phyloP scores from a whole-genome alignment of 2,888 invertebrate species.

The Brachypalpus laphriformis region DNA sequence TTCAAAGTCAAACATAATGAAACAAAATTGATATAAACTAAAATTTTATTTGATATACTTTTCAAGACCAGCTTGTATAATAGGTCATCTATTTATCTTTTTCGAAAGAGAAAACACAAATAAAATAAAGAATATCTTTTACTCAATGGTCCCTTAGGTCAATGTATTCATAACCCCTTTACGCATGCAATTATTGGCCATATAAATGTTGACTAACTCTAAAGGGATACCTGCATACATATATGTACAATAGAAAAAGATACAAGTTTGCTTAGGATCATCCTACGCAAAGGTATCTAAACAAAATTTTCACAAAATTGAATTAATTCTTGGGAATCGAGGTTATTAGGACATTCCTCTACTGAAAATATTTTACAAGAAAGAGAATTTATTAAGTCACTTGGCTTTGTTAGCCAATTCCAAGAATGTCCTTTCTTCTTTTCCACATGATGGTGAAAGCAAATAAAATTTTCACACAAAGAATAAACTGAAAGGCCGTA shows the following conservation, averaged over 20 bases:
- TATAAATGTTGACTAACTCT: background rate
- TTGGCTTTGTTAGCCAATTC: background rate
- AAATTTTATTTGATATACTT: slow-evolving; percentile 4
- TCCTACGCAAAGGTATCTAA: background rate
- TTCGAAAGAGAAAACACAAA: background rate
- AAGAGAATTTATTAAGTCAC: background rate
- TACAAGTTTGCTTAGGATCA: slow-evolving; percentile 1
- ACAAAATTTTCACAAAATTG: slow-evolving; percentile 4
- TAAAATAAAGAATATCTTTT: background rate
- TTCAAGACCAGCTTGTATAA: background rate
- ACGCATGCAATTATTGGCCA: slow-evolving; percentile 5
- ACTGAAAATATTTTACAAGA: background rate
- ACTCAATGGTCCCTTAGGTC: background rate
- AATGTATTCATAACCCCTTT: slow-evolving; percentile 13
- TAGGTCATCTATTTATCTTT: slow-evolving; percentile 8
- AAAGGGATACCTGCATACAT: background rate
- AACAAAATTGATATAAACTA: slow-evolving; percentile 25
- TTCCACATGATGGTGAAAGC: background rate
- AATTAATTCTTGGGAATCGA: background rate
- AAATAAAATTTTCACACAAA: background rate
- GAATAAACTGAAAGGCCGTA: background rate
- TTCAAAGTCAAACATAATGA: slow-evolving; percentile 7
- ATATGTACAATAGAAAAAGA: background rate
- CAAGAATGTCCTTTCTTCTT: background rate
- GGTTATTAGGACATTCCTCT: background rate